Evolutionary conservation across 2,797 vertebrate genomes (phyloP).

Genomic region (Characodon lateralis): DNA sequence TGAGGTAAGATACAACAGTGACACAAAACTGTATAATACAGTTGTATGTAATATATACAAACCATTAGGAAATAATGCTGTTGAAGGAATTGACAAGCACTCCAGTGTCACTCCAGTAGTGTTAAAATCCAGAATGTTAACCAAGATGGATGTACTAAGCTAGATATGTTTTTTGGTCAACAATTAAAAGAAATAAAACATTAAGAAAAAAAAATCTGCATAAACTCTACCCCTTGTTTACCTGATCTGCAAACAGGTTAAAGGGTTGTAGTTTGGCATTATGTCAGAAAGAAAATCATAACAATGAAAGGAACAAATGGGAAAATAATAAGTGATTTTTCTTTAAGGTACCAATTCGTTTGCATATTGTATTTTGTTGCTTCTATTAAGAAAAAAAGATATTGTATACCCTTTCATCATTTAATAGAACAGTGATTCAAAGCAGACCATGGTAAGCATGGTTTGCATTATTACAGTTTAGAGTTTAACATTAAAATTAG

Average conservation of each 20-base stretch:
- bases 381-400: no score
- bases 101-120: not conserved
- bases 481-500: no score
- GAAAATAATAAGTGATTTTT: not conserved
- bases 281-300: not conserved
- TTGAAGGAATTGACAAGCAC: not conserved
- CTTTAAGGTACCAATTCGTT: not conserved
- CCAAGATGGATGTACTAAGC: not conserved
- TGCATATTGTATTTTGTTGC: no score
- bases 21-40: not conserved
- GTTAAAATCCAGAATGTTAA: not conserved
- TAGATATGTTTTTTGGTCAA: not conserved
- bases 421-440: no score
- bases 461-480: no score
- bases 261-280: not conserved
- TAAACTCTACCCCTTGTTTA: not conserved
- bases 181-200: not conserved
- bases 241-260: not conserved
- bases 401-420: no score
- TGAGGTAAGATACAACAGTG: not conserved
- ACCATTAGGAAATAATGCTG: not conserved
- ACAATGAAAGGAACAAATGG: not conserved
- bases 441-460: no score
- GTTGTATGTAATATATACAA: not conserved
- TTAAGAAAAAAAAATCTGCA: not conserved